A percentile compares a stretch with the other conserved stretches of the same genome.
Evolutionary conservation across 2,797 vertebrate species (phyloP).

Genomic region (Anguilla pacifica): DNA sequence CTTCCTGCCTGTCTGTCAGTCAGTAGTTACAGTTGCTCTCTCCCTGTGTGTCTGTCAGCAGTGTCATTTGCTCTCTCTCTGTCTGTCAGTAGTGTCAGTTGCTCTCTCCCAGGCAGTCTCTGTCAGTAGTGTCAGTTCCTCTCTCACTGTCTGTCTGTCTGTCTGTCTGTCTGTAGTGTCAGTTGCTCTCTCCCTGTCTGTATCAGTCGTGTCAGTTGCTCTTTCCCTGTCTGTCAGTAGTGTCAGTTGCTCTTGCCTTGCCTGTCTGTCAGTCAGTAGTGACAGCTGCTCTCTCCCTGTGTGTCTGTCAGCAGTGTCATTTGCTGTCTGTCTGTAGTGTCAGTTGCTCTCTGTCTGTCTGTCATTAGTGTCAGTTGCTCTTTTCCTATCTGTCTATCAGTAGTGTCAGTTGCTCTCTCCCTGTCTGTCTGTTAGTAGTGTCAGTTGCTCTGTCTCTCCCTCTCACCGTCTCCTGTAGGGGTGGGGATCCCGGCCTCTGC

Average conservation of each 20-base stretch:
- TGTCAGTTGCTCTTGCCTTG: too few relatives aligned
- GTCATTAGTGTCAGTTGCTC: not conserved
- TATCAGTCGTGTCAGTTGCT: not conserved
- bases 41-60: not conserved
- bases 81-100: too few relatives aligned
- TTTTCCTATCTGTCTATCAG: not conserved
- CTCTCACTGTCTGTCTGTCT: not conserved
- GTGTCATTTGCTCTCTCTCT: not conserved
- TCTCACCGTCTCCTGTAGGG: conserved; percentile 77
- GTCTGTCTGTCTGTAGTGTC: not conserved
- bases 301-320: too few relatives aligned
- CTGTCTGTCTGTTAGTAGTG: not conserved
- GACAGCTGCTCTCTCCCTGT: too few relatives aligned
- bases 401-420: not conserved
- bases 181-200: not conserved
- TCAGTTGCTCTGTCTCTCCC: not conserved
- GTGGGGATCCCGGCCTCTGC: conserved; percentile 83
- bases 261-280: too few relatives aligned
- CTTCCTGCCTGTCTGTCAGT: not conserved
- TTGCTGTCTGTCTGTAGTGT: too few relatives aligned
- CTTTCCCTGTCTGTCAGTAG: conserved; percentile 7
- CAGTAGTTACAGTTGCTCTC: not conserved
- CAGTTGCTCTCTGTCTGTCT: not conserved
- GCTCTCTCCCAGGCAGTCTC: too few relatives aligned
- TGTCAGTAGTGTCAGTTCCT: not conserved